Evolutionary conservation across 2,113 vertebrate genomes (phyloP).

Genomic region (Nannospalax galili): DNA sequence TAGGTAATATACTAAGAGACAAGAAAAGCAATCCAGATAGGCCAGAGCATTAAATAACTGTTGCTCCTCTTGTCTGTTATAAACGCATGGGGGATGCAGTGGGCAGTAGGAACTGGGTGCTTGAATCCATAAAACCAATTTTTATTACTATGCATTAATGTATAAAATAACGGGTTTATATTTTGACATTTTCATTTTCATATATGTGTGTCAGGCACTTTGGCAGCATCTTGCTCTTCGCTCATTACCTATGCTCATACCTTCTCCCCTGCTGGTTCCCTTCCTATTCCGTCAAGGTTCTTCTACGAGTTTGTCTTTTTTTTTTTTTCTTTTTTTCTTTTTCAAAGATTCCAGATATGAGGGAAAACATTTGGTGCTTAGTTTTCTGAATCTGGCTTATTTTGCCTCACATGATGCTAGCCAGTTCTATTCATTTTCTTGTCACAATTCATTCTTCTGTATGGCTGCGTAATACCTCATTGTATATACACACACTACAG

Average conservation of each 20-base stretch:
- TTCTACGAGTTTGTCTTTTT: neutral
- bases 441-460: neutral
- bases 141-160: neutral
- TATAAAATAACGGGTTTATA: neutral
- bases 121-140: constrained; percentile 7
- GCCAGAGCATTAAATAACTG: neutral
- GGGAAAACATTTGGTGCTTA: neutral
- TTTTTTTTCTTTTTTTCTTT: neutral
- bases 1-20: neutral
- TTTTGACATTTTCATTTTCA: neutral
- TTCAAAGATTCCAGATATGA: neutral
- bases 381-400: neutral
- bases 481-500: neutral
- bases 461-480: neutral
- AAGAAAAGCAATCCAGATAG: constrained; percentile 5
- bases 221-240: too few relatives aligned
- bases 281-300: neutral
- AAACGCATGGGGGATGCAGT: neutral
- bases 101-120: neutral
- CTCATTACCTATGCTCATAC: neutral
- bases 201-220: neutral
- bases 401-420: neutral
- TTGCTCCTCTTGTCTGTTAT: neutral
- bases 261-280: neutral
- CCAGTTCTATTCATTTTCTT: neutral